These are phyloP conservation scores for Torymus tubicola DNA, from an alignment of 2,888 invertebrate species.

Conservation along the genomic window DNA sequence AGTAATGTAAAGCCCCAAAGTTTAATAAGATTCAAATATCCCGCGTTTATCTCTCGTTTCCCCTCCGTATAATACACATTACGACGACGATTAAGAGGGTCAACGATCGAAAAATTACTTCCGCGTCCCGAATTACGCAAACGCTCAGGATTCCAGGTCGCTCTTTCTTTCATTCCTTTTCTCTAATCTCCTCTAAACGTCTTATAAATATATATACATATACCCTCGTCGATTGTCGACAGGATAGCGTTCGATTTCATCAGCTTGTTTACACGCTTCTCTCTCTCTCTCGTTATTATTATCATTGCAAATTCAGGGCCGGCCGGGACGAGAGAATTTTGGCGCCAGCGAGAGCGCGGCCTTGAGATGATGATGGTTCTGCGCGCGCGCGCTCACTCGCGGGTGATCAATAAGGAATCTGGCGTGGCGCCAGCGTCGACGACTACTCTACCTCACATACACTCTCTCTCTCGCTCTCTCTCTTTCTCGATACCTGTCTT, in stretches of 20 bases:
- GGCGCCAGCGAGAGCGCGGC: slow-evolving; percentile 54
- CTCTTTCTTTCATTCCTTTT: too few relatives aligned
- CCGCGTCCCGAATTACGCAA: too few relatives aligned
- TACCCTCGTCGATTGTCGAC: neutral
- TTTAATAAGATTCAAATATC: too few relatives aligned
- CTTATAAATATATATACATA: too few relatives aligned
- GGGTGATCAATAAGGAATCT: slow-evolving; percentile 52
- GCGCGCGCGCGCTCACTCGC: slow-evolving; percentile 11
- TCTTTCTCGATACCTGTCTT: neutral
- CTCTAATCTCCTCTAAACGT: too few relatives aligned
- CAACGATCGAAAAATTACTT: too few relatives aligned
- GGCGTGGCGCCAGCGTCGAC: slow-evolving; percentile 36
- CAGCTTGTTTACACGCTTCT: slow-evolving; percentile 17
- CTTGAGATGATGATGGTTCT: slow-evolving; percentile 17
- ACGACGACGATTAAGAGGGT: too few relatives aligned
- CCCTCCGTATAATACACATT: too few relatives aligned
- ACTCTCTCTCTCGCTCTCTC: slow-evolving; percentile 6
- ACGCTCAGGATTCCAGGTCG: slow-evolving; percentile 15
- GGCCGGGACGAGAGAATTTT: slow-evolving; percentile 57
- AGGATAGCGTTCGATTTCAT: slow-evolving; percentile 32
- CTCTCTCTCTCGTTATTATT: slow-evolving; percentile 9
- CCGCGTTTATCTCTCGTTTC: too few relatives aligned
- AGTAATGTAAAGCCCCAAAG: too few relatives aligned
- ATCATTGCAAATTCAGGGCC: slow-evolving; percentile 36
- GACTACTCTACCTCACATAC: neutral